Evolutionary conservation across 2,113 vertebrate genomes (phyloP), one percentile per base, ranked within the genome.

Genomic region (Acanthisitta chloris): DNA sequence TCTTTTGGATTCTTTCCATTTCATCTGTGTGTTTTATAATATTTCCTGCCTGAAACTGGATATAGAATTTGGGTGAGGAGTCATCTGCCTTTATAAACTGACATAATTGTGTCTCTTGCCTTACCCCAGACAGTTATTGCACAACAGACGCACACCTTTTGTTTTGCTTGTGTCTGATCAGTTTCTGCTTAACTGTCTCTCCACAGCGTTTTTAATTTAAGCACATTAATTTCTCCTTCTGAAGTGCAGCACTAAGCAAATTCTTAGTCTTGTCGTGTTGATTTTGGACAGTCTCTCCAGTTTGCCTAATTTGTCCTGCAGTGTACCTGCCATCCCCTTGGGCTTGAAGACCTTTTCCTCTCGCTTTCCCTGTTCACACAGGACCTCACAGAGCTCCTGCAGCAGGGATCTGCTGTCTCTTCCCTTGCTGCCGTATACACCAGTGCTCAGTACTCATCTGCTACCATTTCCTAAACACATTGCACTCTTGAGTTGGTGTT

Each of bases 91-190:
- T 90, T 59, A 71, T 64, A 81, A 83, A 62, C 89, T 89, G 12
- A 91, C 70, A 28, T 92, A 59, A 95, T 96, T 89, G 28, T 1
- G 0, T 91, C 59, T 92, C 55, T 70, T 52, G 55, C 55, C 52
- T 64, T 95, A 59, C 59, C 54, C 84, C 86, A 92, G 82, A 79
- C 91, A 84, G 48, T 57, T 89, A n/a, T 84, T 96, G 65, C 89
- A 46, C 51, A 90, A 90, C 43, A 92, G 71, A 36, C 0, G 1
- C 29, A 1, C 64, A 6, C 46, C 46, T 33, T 94, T 66, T 92
- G 90, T 93, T 90, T 83, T 58, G 33, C 72, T 92, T 84, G 8
- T 88, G 92, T 94, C 92, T 94, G 77, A 78, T 91, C 12, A 1
- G 4, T 48, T 90, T 78, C 59, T 88, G 51, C 74, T 74, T 67